Evolutionary conservation across 2,797 vertebrate species (phyloP).

Genomic region (Masticophis lateralis): DNA sequence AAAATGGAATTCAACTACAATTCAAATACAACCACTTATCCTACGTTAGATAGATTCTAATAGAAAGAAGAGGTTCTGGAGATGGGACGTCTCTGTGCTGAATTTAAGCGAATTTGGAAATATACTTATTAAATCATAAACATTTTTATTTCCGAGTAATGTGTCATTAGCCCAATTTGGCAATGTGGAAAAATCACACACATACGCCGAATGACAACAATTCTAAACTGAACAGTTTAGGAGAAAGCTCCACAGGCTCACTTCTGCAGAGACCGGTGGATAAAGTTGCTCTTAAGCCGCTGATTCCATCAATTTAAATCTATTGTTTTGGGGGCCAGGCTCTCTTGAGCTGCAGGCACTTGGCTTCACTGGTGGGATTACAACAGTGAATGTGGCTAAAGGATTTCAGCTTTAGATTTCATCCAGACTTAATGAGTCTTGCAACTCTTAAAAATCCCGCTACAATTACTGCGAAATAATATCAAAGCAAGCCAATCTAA

Average conservation of each 20-base stretch:
- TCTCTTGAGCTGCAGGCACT: neutral
- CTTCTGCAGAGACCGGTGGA: neutral
- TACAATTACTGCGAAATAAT: neutral
- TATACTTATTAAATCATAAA: neutral
- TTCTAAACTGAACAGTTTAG: neutral
- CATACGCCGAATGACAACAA: neutral
- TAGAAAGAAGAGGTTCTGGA: neutral
- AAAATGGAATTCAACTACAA: neutral
- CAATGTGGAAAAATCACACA: neutral
- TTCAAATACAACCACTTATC: neutral
- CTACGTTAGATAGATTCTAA: neutral
- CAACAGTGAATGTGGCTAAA: neutral
- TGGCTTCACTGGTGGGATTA: neutral
- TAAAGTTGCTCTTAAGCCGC: neutral
- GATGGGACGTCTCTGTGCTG: neutral
- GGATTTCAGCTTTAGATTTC: neutral
- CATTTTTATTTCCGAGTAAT: neutral
- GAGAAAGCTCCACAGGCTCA: neutral
- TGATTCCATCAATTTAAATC: neutral
- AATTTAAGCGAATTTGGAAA: neutral
- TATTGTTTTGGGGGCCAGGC: neutral
- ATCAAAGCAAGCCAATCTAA: constrained; percentile 13
- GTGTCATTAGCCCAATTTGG: neutral
- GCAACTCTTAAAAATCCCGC: neutral
- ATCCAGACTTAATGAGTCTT: neutral